These are phyloP conservation scores for Galendromus occidentalis DNA, from an alignment of 1,140 invertebrate species.

Conservation along the genomic window DNA sequence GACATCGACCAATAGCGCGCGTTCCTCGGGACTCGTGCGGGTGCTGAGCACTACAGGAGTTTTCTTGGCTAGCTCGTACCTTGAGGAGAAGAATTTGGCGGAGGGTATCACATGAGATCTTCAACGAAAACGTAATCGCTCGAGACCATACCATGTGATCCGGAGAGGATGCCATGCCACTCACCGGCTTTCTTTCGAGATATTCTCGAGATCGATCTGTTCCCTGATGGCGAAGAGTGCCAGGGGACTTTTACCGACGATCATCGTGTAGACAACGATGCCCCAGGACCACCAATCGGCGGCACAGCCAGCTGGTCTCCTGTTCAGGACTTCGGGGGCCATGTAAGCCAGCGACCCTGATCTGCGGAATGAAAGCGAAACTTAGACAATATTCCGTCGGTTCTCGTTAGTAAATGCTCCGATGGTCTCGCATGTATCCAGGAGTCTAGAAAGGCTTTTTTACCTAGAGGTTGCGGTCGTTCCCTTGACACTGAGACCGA, in stretches of 20 bases:
- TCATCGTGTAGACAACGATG: slow-evolving; percentile 12
- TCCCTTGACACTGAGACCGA: background rate
- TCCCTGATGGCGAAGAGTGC: background rate
- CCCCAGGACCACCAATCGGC: slow-evolving; percentile 15
- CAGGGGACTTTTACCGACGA: slow-evolving; percentile 7
- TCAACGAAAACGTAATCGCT: too few species aligned
- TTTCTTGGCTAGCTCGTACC: too few species aligned
- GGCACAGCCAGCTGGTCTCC: background rate
- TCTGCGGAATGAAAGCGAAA: background rate
- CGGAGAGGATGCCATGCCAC: background rate
- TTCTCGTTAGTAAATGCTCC: too few species aligned
- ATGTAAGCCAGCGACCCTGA: slow-evolving; percentile 5
- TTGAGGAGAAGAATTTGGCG: too few species aligned
- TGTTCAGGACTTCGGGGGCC: slow-evolving; percentile 13
- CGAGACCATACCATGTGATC: too few species aligned
- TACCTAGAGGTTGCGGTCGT: background rate
- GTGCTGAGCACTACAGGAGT: too few species aligned
- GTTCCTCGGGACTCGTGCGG: too few species aligned
- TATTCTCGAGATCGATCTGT: background rate
- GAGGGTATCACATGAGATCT: too few species aligned
- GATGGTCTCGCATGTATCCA: too few species aligned
- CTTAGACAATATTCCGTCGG: too few species aligned
- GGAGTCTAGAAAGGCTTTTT: too few species aligned
- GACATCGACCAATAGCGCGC: too few species aligned
- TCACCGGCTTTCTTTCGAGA: background rate